These are phyloP conservation scores for Tridacna gigas DNA, from an alignment of 2,888 invertebrate species.

Conservation along the genomic window DNA sequence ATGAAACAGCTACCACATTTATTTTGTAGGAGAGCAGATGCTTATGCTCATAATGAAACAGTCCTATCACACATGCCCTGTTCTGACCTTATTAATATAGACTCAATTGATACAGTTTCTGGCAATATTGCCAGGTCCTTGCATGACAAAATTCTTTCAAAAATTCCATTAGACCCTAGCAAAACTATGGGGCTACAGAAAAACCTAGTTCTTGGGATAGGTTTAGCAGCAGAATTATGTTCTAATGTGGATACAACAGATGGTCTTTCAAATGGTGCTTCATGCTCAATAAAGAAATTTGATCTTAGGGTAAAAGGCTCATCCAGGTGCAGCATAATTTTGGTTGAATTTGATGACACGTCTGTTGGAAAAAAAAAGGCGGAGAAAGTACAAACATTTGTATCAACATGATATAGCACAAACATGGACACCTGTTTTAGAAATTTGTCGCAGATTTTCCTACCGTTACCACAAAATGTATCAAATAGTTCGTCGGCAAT, in stretches of 20 bases:
- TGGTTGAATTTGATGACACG: slow-evolving; percentile 59
- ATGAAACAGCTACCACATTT: slow-evolving; percentile 9
- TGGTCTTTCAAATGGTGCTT: slow-evolving; percentile 67
- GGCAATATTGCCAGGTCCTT: slow-evolving; percentile 44
- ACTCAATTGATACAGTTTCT: slow-evolving; percentile 50
- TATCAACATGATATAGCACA: slow-evolving; percentile 27
- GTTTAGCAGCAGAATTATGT: slow-evolving; percentile 47
- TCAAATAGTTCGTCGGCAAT: slow-evolving; percentile 47
- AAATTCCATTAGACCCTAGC: slow-evolving; percentile 51
- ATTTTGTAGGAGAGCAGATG: slow-evolving; percentile 26
- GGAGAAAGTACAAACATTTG: slow-evolving; percentile 41
- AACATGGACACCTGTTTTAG: slow-evolving; percentile 43
- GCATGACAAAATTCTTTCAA: slow-evolving; percentile 39
- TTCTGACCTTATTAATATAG: not conserved
- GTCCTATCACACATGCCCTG: not conserved
- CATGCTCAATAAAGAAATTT: slow-evolving; percentile 54
- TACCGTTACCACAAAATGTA: slow-evolving; percentile 37
- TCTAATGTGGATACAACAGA: slow-evolving; percentile 60
- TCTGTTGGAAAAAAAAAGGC: slow-evolving; percentile 41
- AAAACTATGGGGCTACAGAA: slow-evolving; percentile 55
- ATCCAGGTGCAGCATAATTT: slow-evolving; percentile 52
- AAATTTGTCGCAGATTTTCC: slow-evolving; percentile 32
- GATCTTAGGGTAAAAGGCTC: slow-evolving; percentile 42
- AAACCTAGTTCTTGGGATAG: slow-evolving; percentile 42
- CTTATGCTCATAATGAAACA: slow-evolving; percentile 3